Base-by-base conservation (phyloP, 2,113 vertebrate genomes). In the Toxotes chatareus region DNA sequence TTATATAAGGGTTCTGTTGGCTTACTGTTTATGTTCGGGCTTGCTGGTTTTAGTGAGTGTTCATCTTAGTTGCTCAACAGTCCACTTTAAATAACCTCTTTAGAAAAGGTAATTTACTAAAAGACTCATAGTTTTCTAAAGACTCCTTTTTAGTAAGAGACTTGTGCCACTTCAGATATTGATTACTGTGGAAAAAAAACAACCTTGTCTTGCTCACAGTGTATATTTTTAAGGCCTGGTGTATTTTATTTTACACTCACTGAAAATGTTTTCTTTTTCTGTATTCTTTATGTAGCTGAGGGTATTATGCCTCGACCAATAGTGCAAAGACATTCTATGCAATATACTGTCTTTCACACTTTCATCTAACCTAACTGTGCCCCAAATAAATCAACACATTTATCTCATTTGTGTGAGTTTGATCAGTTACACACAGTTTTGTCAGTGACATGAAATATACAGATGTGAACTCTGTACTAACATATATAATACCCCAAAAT, bases 301-400 rank as follows among this genome's bases (percentile, higher is more conserved):
- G 23, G 31, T 76, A 42, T 75, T 67, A 32, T 32, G 55, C 73
- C 79, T 84, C 65, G 71, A 86, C 75, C 82, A 76, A 81, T 71
- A 88, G 77, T 82, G 65, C 66, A 83, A 82, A 70, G 49, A 0
- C 42, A 89, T 87, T 92, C 92, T 95, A 95, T 94, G 92, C 94
- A 95, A 93, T 87, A 89, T 89, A 79, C 49, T 55, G 71, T 83
- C 67, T 92, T 87, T 86, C 56, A 87, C 40, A 77, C 65, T 85
- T 82, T 82, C 62, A 81, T 93, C 75, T 84, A 90, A 91, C 89
- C 67, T 78, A 62, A 83, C 44, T 93, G 81, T 89, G 80, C 86
- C 83, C 91, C 60, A 85, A 94, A 95, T 94, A 95, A 96, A 95
- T 81, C 82, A 70, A 59, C 12, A 59, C 87, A 83, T 72, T 79